These are phyloP conservation scores for Colistium nudipinnis DNA, from an alignment of 2,113 vertebrate genomes.

Conservation along the genomic window DNA sequence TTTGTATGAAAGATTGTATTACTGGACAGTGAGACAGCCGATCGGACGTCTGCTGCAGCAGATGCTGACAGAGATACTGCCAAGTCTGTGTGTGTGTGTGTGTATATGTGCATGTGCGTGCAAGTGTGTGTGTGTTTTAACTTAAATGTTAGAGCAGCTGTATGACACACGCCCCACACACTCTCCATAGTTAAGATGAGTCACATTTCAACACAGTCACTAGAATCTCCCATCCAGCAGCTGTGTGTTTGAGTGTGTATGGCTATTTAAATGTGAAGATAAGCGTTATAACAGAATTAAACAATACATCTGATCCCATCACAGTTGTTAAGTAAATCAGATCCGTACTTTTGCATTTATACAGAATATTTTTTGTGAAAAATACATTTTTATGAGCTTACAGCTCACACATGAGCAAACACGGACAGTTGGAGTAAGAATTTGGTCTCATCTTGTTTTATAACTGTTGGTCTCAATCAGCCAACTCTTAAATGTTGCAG, in stretches of 20 bases:
- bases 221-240: conserved; percentile 42
- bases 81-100: conserved; percentile 11
- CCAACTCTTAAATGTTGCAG: neutral
- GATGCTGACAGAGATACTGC: conserved; percentile 32
- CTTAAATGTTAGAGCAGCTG: conserved; percentile 56
- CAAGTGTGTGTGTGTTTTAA: conserved; percentile 28
- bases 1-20: neutral
- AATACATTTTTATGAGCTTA: neutral
- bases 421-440: neutral
- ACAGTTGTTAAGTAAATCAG: too few species aligned
- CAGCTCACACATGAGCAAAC: neutral
- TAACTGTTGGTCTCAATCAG: neutral
- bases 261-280: neutral
- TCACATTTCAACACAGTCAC: conserved; percentile 54
- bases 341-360: too few species aligned
- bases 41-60: neutral
- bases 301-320: too few species aligned
- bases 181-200: conserved; percentile 47
- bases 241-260: conserved; percentile 30
- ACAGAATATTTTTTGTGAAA: neutral
- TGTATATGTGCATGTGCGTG: conserved; percentile 11
- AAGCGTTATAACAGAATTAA: too few species aligned
- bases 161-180: conserved; percentile 37
- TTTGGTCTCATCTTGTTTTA: neutral
- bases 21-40: conserved; percentile 32